phyloP scores from a whole-genome alignment of 2,888 invertebrate species.

The Chrysolina oricalcia region DNA sequence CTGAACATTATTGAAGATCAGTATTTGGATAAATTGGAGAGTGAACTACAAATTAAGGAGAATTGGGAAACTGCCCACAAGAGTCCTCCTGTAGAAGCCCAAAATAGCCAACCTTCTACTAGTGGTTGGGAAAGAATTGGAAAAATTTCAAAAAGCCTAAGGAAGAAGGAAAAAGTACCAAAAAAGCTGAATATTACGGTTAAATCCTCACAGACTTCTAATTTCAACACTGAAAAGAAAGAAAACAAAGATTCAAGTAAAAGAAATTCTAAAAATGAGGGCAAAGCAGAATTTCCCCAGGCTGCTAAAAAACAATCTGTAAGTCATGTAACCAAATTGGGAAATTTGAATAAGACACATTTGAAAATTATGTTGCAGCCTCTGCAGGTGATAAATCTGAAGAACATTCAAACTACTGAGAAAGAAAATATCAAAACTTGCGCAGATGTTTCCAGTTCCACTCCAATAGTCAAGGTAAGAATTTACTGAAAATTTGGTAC shows the following conservation, averaged over 20 bases:
- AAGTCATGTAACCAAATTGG: background rate
- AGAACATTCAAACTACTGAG: background rate
- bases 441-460: background rate
- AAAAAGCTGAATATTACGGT: constrained; percentile 52
- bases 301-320: background rate
- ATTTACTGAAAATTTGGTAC: too few species aligned
- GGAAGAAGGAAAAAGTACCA: constrained; percentile 46
- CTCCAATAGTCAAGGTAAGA: background rate
- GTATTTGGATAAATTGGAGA: constrained; percentile 61
- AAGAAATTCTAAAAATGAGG: constrained; percentile 5
- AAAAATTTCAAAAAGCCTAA: constrained; percentile 56
- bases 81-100: constrained; percentile 11
- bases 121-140: constrained; percentile 59
- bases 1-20: constrained; percentile 63
- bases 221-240: constrained; percentile 11
- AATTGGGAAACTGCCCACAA: constrained; percentile 9
- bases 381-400: constrained; percentile 20
- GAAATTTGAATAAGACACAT: background rate
- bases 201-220: constrained; percentile 33
- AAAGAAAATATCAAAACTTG: background rate
- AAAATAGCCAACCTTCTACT: constrained; percentile 27
- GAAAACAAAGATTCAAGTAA: background rate
- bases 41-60: constrained; percentile 34
- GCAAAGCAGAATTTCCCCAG: background rate
- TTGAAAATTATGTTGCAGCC: constrained; percentile 36